Evolutionary conservation across 1,140 invertebrate species (phyloP).

Genomic region (Megalonaias nervosa): DNA sequence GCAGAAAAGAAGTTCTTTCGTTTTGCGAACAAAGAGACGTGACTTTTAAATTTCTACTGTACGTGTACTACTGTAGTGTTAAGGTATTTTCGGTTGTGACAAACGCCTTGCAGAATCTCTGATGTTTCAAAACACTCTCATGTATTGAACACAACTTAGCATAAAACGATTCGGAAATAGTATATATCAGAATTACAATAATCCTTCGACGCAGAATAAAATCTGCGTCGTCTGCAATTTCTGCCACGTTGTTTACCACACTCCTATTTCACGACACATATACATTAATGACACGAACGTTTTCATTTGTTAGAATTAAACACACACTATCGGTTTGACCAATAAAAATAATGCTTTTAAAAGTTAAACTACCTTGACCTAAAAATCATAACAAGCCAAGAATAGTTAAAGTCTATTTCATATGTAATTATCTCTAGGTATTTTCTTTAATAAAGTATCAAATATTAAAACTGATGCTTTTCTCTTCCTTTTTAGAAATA

Average conservation of each 20-base stretch:
- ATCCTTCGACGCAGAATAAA: too few species aligned
- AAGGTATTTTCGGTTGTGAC: neutral
- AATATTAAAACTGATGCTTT: neutral
- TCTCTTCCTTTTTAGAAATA: conserved; percentile 7
- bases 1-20: neutral
- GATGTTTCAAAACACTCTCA: neutral
- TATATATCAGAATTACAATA: too few species aligned
- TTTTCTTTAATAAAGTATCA: neutral
- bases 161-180: neutral
- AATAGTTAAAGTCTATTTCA: neutral
- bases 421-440: neutral
- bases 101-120: neutral
- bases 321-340: neutral
- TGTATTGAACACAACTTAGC: too few species aligned
- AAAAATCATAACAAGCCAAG: neutral
- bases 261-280: neutral
- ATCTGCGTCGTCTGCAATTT: conserved; percentile 10
- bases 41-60: too few species aligned
- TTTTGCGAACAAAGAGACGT: neutral
- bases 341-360: neutral
- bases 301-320: conserved; percentile 1
- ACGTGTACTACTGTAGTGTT: neutral
- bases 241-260: conserved; percentile 22
- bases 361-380: conserved; percentile 13
- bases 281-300: conserved; percentile 1